phyloP scores from a whole-genome alignment of 1,140 invertebrate species.

The Scylla paramamosain region DNA sequence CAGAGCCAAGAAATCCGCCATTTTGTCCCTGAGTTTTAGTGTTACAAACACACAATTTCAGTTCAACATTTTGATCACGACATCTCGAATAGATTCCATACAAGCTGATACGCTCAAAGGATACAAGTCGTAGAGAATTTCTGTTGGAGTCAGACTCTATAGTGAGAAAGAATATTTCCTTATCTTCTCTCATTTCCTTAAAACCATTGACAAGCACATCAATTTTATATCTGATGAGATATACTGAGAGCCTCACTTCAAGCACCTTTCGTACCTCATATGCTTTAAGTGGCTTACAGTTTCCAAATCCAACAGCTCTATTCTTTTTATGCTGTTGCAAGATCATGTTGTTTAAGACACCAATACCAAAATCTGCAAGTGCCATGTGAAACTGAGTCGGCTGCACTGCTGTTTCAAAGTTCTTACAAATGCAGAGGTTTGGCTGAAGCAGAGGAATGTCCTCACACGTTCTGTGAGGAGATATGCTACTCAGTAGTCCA shows the following conservation, averaged over 20 bases:
- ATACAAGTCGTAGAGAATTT: slow-evolving; percentile 53
- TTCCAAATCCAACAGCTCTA: slow-evolving; percentile 66
- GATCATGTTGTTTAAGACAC: slow-evolving; percentile 79
- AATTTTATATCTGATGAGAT: slow-evolving; percentile 63
- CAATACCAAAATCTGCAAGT: slow-evolving; percentile 79
- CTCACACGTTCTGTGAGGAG: slow-evolving; percentile 78
- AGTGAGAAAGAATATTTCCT: slow-evolving; percentile 66
- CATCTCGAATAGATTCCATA: slow-evolving; percentile 64
- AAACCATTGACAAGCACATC: slow-evolving; percentile 63
- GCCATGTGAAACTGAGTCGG: slow-evolving; percentile 76
- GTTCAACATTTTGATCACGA: slow-evolving; percentile 65
- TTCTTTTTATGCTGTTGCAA: slow-evolving; percentile 75
- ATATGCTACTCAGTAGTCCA: slow-evolving; percentile 78
- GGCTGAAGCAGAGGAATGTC: slow-evolving; percentile 79
- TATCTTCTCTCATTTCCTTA: not conserved
- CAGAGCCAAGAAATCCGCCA: slow-evolving; percentile 40
- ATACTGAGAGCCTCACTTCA: slow-evolving; percentile 48
- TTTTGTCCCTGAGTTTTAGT: slow-evolving; percentile 25
- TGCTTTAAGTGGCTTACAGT: slow-evolving; percentile 62
- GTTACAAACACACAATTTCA: slow-evolving; percentile 71
- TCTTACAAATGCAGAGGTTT: slow-evolving; percentile 79
- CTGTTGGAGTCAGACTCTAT: slow-evolving; percentile 57
- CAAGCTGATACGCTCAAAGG: slow-evolving; percentile 69
- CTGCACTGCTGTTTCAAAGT: slow-evolving; percentile 77
- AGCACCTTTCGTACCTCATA: slow-evolving; percentile 53